Evolutionary conservation across 2,113 vertebrate species (phyloP), one percentile per base, ranked within the genome.

Genomic region (Aegithalos caudatus): DNA sequence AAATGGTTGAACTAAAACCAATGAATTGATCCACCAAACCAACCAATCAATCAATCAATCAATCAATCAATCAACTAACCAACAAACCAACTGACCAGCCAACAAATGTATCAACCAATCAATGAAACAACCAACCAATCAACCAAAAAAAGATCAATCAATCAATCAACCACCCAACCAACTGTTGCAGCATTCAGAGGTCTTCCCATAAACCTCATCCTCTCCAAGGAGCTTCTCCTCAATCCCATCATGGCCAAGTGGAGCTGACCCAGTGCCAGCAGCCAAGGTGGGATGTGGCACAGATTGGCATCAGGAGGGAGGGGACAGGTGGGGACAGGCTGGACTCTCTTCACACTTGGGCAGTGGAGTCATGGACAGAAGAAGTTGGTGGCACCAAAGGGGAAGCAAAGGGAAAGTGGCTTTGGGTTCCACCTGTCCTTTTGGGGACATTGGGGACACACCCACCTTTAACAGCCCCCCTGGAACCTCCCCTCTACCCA

Each of bases 221-320:
- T 91, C 54, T 67, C 31, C 57, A 23, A 25, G 45, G 51, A 81
- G 64, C 47, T 69, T 35, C 57, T 90, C 58, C 62, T 83, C 61
- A n/a, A 2, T 24, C 31, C 31, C n/a, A 16, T 1, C 45, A 5
- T 0, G n/a, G 44, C 37, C 58, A 14, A 28, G 57, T 3, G 35
- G 53, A 86, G 35, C 51, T 0, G 3, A 4, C 13, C 38, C 0
- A 1, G 35, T 3, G 9, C 45, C 69, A 22, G 19, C 0, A 3
- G 57, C 44, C 50, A 10, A 10, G 58, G 37, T 0, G 11, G 21
- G 7, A 6, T 0, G 1, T 20, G 53, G 44, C 57, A 22, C 24
- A 0, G 0, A 5, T 0, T 0, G 23, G 17, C 45, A 28, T 2
- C 3, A 9, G 67, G 35, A 92, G 33, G 73, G 58, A 67, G 31